Base-by-base conservation (phyloP, 2,797 vertebrate species). In the Melanotaenia parkinsoni region DNA sequence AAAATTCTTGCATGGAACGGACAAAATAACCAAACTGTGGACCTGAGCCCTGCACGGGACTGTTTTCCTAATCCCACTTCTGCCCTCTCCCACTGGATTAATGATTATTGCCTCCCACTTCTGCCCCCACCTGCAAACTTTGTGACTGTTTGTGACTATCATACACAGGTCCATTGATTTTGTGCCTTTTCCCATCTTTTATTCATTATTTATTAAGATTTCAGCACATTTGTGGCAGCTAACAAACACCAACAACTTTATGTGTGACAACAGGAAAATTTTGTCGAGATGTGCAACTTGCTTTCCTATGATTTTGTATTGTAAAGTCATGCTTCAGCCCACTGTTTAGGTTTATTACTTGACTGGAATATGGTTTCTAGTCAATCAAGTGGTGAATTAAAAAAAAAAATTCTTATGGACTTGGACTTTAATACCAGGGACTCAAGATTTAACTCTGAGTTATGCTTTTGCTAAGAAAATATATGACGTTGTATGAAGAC, bases 1-100 rank as follows among this genome's bases (percentile, higher is more conserved):
- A 58, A 79, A 58, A 68, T 45, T 50, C 63, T 56, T 35, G 54
- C 72, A 75, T 0, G 63, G 70, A 67, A 74, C 37, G 67, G 65
- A 80, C 62, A 60, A 67, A 81, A 72, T 67, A 74, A 68, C 67
- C 65, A 47, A 56, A 30, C 5, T 14, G 53, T 30, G 26, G 51
- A 30, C 26, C 7, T 28, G 26, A 30, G 26, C 13, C 53, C 13
- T 56, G 53, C 26, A 56, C 14, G 12, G 53, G 26, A 56, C 53
- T 56, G 53, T 56, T 56, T 30, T 16, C 53, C 24, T 28, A 14
- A 12, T 54, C 12, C 53, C 53, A 54, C 22, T 24, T 26, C 24
- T 47, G 45, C 45, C 20, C 45, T 47, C 26, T 26, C 26, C 12
- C 26, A 56, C 53, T 56, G 11, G 22, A 56, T 54, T 26, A 5